A percentile compares a stretch with the other conserved stretches of the same genome.
Evolutionary conservation across 2,113 vertebrate species (phyloP).

Genomic region (Phycodurus eques): DNA sequence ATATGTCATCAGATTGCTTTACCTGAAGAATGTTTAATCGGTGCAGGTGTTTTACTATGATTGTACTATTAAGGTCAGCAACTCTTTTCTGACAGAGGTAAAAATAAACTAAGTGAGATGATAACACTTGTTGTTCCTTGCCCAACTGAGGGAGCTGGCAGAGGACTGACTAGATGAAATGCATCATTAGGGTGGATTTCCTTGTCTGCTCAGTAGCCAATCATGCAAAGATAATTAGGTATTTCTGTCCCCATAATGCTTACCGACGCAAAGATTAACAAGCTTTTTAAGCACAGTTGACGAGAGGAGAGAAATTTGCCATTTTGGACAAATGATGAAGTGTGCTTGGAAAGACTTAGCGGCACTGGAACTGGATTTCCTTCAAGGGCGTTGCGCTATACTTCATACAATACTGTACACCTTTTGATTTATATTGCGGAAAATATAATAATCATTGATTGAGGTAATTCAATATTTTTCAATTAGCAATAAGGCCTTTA

Average conservation of each 20-base stretch:
- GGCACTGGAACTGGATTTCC: conserved; percentile 2
- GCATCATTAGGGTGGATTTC: conserved; percentile 61
- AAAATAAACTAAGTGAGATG: conserved; percentile 7
- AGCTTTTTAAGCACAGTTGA: conserved; percentile 61
- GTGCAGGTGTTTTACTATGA: background rate
- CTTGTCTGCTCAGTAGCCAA: conserved; percentile 56
- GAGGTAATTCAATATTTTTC: conserved; percentile 11
- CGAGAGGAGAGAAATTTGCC: conserved; percentile 53
- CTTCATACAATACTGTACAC: background rate
- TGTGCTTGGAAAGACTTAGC: conserved; percentile 9
- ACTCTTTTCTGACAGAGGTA: conserved; percentile 1
- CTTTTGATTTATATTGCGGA: background rate
- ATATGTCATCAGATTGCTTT: background rate
- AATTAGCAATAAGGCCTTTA: conserved; percentile 37
- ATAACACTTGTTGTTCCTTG: conserved; percentile 32
- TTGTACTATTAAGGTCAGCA: conserved; percentile 8
- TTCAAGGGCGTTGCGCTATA: background rate
- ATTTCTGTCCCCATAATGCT: conserved; percentile 55
- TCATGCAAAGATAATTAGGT: conserved; percentile 67
- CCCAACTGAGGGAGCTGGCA: conserved; percentile 19
- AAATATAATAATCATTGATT: conserved; percentile 25
- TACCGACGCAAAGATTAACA: conserved; percentile 73
- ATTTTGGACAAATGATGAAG: conserved; percentile 30
- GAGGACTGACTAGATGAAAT: conserved; percentile 47
- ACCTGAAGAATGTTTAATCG: background rate